Percentiles rank a stretch among this genome's conserved stretches.
phyloP scores from a whole-genome alignment of 1,140 invertebrate species.

The Drosophila bocki region DNA sequence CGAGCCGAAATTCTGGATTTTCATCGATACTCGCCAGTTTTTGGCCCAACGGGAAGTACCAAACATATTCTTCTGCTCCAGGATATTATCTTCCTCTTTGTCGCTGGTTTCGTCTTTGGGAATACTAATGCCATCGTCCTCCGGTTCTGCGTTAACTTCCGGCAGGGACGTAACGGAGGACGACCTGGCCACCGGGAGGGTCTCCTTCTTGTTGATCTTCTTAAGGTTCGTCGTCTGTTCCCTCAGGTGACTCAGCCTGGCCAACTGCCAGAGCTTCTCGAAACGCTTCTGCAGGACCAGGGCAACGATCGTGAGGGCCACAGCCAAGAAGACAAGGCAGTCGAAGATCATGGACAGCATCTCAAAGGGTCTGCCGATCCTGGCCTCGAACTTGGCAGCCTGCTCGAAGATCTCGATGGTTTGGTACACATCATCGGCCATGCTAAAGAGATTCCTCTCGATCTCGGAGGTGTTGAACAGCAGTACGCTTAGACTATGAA shows the following conservation, averaged over 20 bases:
- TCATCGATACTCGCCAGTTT: neutral
- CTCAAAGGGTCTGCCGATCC: constrained; percentile 15
- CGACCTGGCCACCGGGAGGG: neutral
- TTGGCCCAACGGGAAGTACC: constrained; percentile 21
- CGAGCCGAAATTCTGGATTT: constrained; percentile 5
- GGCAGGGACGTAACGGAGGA: neutral
- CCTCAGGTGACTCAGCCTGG: neutral
- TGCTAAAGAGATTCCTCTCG: constrained; percentile 39
- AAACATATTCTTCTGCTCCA: constrained; percentile 1
- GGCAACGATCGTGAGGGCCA: constrained; percentile 14
- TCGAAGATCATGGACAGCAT: constrained; percentile 12
- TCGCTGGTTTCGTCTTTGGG: neutral
- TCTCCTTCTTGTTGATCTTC: neutral
- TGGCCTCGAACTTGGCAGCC: constrained; percentile 25
- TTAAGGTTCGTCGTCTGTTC: neutral
- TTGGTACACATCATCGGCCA: constrained; percentile 56
- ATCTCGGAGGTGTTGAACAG: constrained; percentile 23
- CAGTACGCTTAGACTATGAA: neutral
- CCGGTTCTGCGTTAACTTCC: neutral
- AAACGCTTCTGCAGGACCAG: constrained; percentile 16
- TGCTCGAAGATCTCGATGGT: constrained; percentile 23
- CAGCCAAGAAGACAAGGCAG: constrained; percentile 30
- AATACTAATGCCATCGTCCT: constrained; percentile 4
- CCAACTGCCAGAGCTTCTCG: neutral
- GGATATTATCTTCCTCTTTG: neutral